A percentile compares a stretch with the other conserved stretches of the same genome.
Evolutionary conservation across 2,888 invertebrate species (phyloP).

Genomic region (Hofmannophila pseudospretella): DNA sequence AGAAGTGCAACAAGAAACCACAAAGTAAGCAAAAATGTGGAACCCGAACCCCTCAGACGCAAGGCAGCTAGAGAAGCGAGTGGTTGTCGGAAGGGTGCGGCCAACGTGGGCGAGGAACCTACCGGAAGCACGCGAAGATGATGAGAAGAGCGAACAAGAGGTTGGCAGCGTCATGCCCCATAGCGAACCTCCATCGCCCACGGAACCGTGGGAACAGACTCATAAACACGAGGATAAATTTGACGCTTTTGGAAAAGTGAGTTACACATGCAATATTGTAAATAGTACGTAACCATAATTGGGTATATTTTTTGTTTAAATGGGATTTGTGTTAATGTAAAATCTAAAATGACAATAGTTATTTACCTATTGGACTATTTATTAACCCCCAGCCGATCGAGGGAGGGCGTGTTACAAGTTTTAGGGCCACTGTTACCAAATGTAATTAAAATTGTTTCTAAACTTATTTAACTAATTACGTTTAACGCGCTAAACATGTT

Average conservation of each 20-base stretch:
- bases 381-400: too few species aligned
- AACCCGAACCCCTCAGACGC: slow-evolving; percentile 65
- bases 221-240: slow-evolving; percentile 71
- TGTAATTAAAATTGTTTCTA: too few species aligned
- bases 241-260: slow-evolving; percentile 78
- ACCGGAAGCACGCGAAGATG: slow-evolving; percentile 63
- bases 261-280: slow-evolving; percentile 14
- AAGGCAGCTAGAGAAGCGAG: slow-evolving; percentile 78
- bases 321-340: too few species aligned
- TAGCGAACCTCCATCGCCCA: slow-evolving; percentile 65
- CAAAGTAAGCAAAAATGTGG: slow-evolving; percentile 61
- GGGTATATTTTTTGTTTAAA: too few species aligned
- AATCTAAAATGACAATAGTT: too few species aligned
- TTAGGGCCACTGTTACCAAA: too few species aligned
- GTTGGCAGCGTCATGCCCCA: slow-evolving; percentile 57
- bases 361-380: too few species aligned
- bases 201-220: slow-evolving; percentile 58
- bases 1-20: too few species aligned
- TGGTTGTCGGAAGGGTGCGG: slow-evolving; percentile 76
- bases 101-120: slow-evolving; percentile 76
- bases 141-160: slow-evolving; percentile 57
- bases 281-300: not conserved
- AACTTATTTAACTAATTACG: too few species aligned
- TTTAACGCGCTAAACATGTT: too few species aligned
- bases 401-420: too few species aligned